These are phyloP conservation scores for Acanthosoma haemorrhoidale DNA, from an alignment of 2,888 invertebrate species.

Conservation along the genomic window DNA sequence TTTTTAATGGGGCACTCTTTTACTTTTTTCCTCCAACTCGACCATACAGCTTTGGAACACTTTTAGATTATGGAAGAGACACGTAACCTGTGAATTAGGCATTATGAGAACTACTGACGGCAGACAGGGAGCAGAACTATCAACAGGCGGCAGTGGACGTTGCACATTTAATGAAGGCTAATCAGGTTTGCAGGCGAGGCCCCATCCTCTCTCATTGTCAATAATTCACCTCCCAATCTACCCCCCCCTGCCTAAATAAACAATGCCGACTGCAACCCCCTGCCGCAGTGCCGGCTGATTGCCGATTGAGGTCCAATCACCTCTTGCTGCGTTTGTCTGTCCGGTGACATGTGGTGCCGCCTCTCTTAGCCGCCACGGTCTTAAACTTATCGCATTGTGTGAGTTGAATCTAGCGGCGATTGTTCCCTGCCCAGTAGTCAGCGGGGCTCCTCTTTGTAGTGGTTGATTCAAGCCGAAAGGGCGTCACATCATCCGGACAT, in stretches of 20 bases:
- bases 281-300: neutral
- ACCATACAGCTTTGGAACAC: too few relatives aligned
- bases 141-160: neutral
- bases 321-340: neutral
- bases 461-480: too few relatives aligned
- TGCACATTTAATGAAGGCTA: neutral
- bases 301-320: conserved; percentile 15
- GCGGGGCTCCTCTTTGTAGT: neutral
- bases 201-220: too few relatives aligned
- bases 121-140: neutral
- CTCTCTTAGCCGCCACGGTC: neutral
- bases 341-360: neutral
- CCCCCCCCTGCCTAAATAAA: neutral
- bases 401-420: neutral
- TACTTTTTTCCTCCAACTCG: too few relatives aligned
- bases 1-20: too few relatives aligned
- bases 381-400: neutral
- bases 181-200: neutral
- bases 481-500: too few relatives aligned
- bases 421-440: neutral
- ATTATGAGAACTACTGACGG: too few relatives aligned
- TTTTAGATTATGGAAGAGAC: too few relatives aligned
- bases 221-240: neutral
- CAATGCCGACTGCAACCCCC: neutral
- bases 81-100: too few relatives aligned